Base-by-base conservation (phyloP, 2,888 invertebrate genomes). In the Spodoptera picta region DNA sequence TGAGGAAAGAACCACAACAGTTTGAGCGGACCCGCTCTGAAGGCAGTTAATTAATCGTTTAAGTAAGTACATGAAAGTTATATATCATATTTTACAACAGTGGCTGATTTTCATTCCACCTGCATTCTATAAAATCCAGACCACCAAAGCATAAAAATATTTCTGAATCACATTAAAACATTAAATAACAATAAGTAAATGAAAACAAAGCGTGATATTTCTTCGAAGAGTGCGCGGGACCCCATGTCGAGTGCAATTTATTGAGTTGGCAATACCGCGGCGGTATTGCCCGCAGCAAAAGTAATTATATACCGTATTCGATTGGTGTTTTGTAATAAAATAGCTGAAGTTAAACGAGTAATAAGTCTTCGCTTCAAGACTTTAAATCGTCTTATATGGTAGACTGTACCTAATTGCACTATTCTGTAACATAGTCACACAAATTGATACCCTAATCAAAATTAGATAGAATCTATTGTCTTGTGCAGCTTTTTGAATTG, bases 231-330 rank as follows among this genome's bases (percentile, higher is more conserved):
- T 58, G 53, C 50, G 23, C 58, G 51, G 46, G 78, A 65, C 78
- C 75, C 65, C 77, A 75, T 53, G 77, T 65, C 54, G 77, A 41
- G 78, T 41, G 23, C 63, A 75, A 77, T 77, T 77, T 77, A 77
- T 77, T 56, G 50, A 48, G 43, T 47, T 69, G 62, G 57, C 67
- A 70, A 63, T 54, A 57, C 47, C 11, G 36, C 47, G 19, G 42
- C 64, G 12, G 68, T 69, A 57, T 63, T 57, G 56, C 71, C 71
- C 50, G 59, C 54, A 71, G 71, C 69, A 24, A 60, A 36, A 73
- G 64, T 69, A 72, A 72, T 72, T 72, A 60, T 47, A 50, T 46
- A 73, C 53, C 52, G 51, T 60, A 60, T 69, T 65, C 60, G 58
- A 73, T 60, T 36, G 36, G 53, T 36, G 69, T 72, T 73, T 64